phyloP scores from a whole-genome alignment of 2,888 invertebrate species.

The Ormyrus rosae region DNA sequence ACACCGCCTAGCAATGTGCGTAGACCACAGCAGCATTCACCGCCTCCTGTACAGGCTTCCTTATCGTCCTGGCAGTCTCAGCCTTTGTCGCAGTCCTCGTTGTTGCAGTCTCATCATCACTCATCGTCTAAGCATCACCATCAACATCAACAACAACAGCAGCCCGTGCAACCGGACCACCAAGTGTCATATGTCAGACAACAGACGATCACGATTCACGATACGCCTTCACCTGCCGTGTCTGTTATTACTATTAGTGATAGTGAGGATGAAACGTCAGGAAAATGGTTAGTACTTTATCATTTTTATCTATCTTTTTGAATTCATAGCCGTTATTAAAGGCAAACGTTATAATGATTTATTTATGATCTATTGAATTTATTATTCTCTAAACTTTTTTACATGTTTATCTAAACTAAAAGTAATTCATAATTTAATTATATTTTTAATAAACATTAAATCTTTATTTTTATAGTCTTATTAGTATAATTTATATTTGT shows the following conservation, averaged over 20 bases:
- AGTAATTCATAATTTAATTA: background rate
- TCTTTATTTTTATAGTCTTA: background rate
- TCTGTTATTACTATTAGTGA: constrained; percentile 97
- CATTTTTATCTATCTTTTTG: too few species aligned
- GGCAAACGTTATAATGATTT: too few species aligned
- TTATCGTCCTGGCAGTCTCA: constrained; percentile 37
- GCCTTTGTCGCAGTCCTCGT: constrained; percentile 25
- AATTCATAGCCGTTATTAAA: too few species aligned
- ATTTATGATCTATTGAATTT: too few species aligned
- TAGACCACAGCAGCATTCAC: constrained; percentile 62
- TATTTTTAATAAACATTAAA: background rate
- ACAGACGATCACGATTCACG: constrained; percentile 95
- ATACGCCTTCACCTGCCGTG: constrained; percentile 95
- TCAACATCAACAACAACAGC: constrained; percentile 61
- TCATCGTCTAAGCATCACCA: constrained; percentile 37
- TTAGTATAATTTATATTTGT: too few species aligned
- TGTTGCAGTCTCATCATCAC: constrained; percentile 65
- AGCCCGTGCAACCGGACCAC: constrained; percentile 71
- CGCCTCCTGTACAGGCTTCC: constrained; percentile 3
- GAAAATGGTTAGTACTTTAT: constrained; percentile 71
- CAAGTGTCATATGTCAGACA: constrained; percentile 77
- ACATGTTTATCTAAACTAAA: too few species aligned
- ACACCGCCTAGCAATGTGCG: constrained; percentile 84
- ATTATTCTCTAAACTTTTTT: too few species aligned
- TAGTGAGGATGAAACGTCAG: constrained; percentile 90